Base-by-base conservation (phyloP, 2,888 invertebrate genomes). In the Athalia cordata region DNA sequence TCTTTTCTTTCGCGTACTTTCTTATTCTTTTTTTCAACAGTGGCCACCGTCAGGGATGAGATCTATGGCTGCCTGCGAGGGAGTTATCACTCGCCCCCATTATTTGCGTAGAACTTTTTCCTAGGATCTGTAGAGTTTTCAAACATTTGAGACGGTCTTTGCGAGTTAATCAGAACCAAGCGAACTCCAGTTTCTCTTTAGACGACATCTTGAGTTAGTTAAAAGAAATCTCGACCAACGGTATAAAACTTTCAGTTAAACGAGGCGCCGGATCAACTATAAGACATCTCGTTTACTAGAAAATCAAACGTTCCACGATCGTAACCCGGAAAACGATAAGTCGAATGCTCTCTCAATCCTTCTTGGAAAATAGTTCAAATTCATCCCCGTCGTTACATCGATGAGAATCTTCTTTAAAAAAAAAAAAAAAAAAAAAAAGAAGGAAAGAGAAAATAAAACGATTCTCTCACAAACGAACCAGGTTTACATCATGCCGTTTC, bases 131-230 rank as follows among this genome's bases (percentile, higher is more conserved):
- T 7, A 13, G 59, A 72, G 72, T 64, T 64, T 75, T n/a, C 8
- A 62, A 62, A 47, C 75, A 79, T 81, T 82, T 78, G 83, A 84
- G 82, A 83, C 84, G 85, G 83, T 85, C 83, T 83, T 29, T 85
- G 82, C 84, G 85, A 86, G 87, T 88, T 88, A 88, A 89, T 88
- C 87, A 87, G 86, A 9, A 50, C 75, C 75, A 52, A 62, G 50
- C 81, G 84, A 86, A 85, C 84, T 84, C 85, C 85, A 84, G 82
- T 84, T 29, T 83, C 84, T 87, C 55, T 55, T n/a, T 59, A 72
- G 59, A 47, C 86, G 87, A 87, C 85, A 84, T 87, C 85, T 85
- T 84, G 84, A 86, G 86, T 83, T 86, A 29, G 11, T 75, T 8
- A 75, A 75, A 64, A 75, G 5, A 29, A 50, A 64, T 72, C 45